phyloP scores from a whole-genome alignment of 2,113 vertebrate genomes.

The Dissostichus mawsoni region DNA sequence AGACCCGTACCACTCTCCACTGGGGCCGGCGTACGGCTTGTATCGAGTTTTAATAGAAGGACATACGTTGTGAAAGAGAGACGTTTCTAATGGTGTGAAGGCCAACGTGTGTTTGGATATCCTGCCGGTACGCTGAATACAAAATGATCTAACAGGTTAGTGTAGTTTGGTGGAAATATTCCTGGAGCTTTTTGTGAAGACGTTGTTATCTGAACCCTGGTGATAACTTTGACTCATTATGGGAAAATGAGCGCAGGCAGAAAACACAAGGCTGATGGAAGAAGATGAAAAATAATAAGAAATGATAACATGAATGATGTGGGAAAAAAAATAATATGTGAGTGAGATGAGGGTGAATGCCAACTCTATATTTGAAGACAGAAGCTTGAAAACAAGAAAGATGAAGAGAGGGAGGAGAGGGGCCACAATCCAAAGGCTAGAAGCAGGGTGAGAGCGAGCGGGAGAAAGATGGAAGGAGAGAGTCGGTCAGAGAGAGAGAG shows the following conservation, averaged over 20 bases:
- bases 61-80: slow-evolving; percentile 16
- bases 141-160: neutral
- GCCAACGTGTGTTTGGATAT: neutral
- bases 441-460: slow-evolving; percentile 64
- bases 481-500: slow-evolving; percentile 44
- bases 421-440: slow-evolving; percentile 81
- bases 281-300: slow-evolving; percentile 14
- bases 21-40: slow-evolving; percentile 13
- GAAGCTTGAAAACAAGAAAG: slow-evolving; percentile 67
- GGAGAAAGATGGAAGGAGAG: slow-evolving; percentile 50
- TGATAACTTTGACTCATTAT: slow-evolving; percentile 38
- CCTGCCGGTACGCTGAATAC: neutral
- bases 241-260: slow-evolving; percentile 9
- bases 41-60: slow-evolving; percentile 29
- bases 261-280: neutral
- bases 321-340: slow-evolving; percentile 13
- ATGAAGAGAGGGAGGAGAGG: slow-evolving; percentile 69
- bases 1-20: slow-evolving; percentile 28
- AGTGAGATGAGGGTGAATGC: slow-evolving; percentile 56
- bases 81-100: slow-evolving; percentile 6
- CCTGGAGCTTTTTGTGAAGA: slow-evolving; percentile 28
- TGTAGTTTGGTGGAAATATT: slow-evolving; percentile 10
- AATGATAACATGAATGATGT: slow-evolving; percentile 49
- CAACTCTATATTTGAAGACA: slow-evolving; percentile 60
- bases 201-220: slow-evolving; percentile 20